A percentile compares a stretch with the other conserved stretches of the same genome.
phyloP scores from a whole-genome alignment of 2,888 invertebrate genomes.

The Cerastis leucographa region DNA sequence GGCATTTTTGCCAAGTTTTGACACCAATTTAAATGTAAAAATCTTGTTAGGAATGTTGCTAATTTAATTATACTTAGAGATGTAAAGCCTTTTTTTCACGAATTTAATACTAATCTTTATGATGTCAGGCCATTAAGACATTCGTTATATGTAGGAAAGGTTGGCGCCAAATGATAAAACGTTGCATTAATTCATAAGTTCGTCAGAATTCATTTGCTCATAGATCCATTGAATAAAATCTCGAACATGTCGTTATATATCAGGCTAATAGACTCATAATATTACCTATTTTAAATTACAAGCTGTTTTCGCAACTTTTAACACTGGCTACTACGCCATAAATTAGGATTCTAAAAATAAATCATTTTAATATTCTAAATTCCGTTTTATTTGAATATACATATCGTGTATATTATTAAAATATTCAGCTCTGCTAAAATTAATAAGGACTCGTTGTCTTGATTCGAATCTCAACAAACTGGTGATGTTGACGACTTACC shows the following conservation, averaged over 20 bases:
- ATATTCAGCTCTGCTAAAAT: slow-evolving; percentile 1
- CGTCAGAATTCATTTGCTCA: slow-evolving; percentile 34
- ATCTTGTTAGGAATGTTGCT: slow-evolving; percentile 70
- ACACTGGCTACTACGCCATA: slow-evolving; percentile 19
- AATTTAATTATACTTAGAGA: slow-evolving; percentile 66
- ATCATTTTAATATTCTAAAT: slow-evolving; percentile 18
- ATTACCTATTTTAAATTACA: slow-evolving; percentile 21
- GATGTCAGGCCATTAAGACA: slow-evolving; percentile 40
- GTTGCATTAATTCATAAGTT: slow-evolving; percentile 49
- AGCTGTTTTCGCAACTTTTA: slow-evolving; percentile 9
- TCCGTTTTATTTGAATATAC: slow-evolving; percentile 32
- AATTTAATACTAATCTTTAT: slow-evolving; percentile 56
- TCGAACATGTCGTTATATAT: slow-evolving; percentile 16
- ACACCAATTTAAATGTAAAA: slow-evolving; percentile 68
- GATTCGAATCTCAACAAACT: slow-evolving; percentile 12
- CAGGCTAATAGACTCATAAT: slow-evolving; percentile 23
- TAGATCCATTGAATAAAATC: slow-evolving; percentile 22
- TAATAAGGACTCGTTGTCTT: slow-evolving; percentile 19
- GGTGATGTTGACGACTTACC: slow-evolving; percentile 14
- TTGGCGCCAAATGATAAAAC: slow-evolving; percentile 46
- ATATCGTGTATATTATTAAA: background rate
- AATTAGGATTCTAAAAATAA: slow-evolving; percentile 26
- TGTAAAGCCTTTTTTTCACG: slow-evolving; percentile 44
- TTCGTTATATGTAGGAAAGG: slow-evolving; percentile 41
- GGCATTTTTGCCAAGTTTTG: slow-evolving; percentile 43